Evolutionary conservation across 1,140 invertebrate genomes (phyloP), one percentile per base, ranked within the genome.

Genomic region (Rhyacophila brunnea): DNA sequence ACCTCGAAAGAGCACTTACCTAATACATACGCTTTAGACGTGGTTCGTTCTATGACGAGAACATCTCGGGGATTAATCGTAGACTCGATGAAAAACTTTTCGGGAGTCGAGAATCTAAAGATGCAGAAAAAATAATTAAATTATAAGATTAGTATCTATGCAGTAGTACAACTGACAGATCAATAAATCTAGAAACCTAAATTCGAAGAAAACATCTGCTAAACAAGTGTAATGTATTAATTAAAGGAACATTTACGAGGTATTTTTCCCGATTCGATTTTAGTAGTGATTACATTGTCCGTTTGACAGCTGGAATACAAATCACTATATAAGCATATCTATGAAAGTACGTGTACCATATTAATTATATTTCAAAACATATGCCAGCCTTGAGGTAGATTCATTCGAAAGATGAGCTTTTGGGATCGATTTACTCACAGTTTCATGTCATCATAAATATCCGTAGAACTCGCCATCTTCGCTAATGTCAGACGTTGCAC

Each of bases 71-170:
- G 74, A 59, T 75, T 73, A 2, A 80, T 77, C 65, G 80, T 77
- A 1, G 88, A 85, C 72, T 89, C 86, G 28, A 90, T 75, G 61
- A 85, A 86, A 72, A 90, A 89, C 67, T 86, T 87, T 58, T 90
- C 87, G 18, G 84, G 80, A n/a, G 87, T 87, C 36, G 83, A 82
- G 65, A 88, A 85, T 64, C 86, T 88, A 60, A 45, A 79, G 77
- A 44, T 11, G 14, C 35, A 47, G 14, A 13, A 17, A 28, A 11
- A 11, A 48, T 32, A 28, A 48, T 28, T 28, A 48, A 28, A 28
- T 28, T 28, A 28, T 28, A 9, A 28, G 23, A 28, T 28, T 28
- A 28, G 23, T 28, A 28, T 28, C 23, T 9, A 28, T 28, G 3
- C 4, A 28, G 3, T 5, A 28, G 3, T 5, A 5, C 9, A 28